Conservation (phyloP, 2,888 invertebrate species). For the Hyles lineata region DNA sequence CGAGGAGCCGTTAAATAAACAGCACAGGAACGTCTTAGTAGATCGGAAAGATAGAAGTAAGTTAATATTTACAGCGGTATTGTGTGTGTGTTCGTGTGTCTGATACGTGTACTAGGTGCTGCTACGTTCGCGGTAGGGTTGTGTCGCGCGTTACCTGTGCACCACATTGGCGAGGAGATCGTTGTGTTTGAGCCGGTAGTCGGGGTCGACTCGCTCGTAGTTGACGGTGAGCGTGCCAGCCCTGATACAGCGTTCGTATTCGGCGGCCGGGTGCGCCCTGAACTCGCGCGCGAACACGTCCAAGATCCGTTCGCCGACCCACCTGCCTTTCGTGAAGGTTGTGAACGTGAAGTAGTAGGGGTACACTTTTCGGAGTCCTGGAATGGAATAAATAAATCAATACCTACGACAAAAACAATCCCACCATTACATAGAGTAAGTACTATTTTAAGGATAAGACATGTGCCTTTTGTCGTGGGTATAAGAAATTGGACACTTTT, state of each 20-base stretch:
- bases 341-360: slow-evolving; percentile 99
- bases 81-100: slow-evolving; percentile 41
- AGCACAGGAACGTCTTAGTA: slow-evolving; percentile 28
- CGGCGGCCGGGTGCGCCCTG: slow-evolving; percentile 96
- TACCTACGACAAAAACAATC: too few species aligned
- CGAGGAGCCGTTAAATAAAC: slow-evolving; percentile 24
- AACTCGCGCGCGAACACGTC: slow-evolving; percentile 97
- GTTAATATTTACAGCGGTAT: slow-evolving; percentile 53
- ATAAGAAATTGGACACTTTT: too few species aligned
- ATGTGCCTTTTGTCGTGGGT: too few species aligned
- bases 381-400: slow-evolving; percentile 36
- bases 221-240: slow-evolving; percentile 97
- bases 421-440: too few species aligned
- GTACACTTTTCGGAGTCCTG: slow-evolving; percentile 97
- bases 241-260: slow-evolving; percentile 95
- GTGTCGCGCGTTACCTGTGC: slow-evolving; percentile 90
- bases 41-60: slow-evolving; percentile 51
- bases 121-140: slow-evolving; percentile 14
- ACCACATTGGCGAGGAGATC: slow-evolving; percentile 96
- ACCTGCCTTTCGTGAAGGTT: slow-evolving; percentile 97
- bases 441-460: too few species aligned
- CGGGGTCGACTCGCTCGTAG: slow-evolving; percentile 95
- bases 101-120: slow-evolving; percentile 42
- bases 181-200: slow-evolving; percentile 96
- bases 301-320: slow-evolving; percentile 96